These are phyloP conservation scores for Xylota segnis DNA, from an alignment of 2,888 invertebrate genomes.

Conservation along the genomic window DNA sequence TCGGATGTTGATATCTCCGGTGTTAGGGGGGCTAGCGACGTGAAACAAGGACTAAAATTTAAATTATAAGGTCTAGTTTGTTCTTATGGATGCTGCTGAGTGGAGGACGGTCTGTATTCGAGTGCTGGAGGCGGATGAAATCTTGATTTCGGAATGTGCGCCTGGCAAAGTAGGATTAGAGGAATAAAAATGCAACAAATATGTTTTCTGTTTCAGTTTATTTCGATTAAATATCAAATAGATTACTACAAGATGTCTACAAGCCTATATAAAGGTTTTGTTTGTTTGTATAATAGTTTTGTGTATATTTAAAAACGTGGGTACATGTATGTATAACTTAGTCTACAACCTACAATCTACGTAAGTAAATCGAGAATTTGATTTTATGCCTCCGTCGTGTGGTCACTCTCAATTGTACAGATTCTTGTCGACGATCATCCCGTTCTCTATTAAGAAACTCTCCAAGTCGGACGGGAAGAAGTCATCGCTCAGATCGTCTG, in stretches of 20 bases:
- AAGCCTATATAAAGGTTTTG: conserved; percentile 57
- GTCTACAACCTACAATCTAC: conserved; percentile 49
- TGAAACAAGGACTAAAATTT: too few species aligned
- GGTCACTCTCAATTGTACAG: conserved; percentile 80
- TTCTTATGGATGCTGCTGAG: too few species aligned
- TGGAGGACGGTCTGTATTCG: too few species aligned
- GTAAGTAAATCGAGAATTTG: conserved; percentile 63
- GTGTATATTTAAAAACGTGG: conserved; percentile 65
- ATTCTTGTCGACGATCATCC: conserved; percentile 89
- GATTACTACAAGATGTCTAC: conserved; percentile 35
- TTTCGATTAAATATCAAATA: conserved; percentile 54
- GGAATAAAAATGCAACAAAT: too few species aligned
- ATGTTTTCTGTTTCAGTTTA: conserved; percentile 22
- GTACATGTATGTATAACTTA: conserved; percentile 64
- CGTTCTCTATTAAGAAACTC: conserved; percentile 94
- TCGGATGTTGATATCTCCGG: too few species aligned
- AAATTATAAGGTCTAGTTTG: too few species aligned
- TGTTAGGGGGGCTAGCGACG: too few species aligned
- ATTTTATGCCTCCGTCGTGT: conserved; percentile 18
- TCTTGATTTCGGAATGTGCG: too few species aligned
- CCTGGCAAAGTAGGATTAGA: too few species aligned
- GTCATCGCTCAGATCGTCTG: conserved; percentile 94
- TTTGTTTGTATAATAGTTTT: conserved; percentile 55
- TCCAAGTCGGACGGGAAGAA: conserved; percentile 96
- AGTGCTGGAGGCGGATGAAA: too few species aligned